Evolutionary conservation across 2,888 invertebrate genomes (phyloP).

Genomic region (Caenorhabditis angaria): DNA sequence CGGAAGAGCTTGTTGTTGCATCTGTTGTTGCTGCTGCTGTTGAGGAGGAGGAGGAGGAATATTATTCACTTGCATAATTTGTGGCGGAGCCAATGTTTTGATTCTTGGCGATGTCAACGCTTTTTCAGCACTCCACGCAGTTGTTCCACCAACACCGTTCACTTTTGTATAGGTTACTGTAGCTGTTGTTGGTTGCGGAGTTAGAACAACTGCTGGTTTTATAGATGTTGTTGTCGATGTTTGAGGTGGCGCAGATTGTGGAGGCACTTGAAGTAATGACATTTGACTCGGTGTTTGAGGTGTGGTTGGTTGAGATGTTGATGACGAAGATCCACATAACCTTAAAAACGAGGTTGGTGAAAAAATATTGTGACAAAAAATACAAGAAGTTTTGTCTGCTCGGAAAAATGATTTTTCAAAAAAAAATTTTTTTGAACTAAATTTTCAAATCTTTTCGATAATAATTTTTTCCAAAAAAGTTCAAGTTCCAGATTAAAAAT

Average conservation of each 20-base stretch:
- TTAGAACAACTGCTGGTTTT: neutral
- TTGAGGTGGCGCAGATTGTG: too few species aligned
- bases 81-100: too few species aligned
- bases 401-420: too few species aligned
- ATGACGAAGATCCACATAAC: neutral
- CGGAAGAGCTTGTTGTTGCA: too few species aligned
- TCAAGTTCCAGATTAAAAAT: neutral
- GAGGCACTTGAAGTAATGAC: too few species aligned
- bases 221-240: neutral
- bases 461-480: neutral
- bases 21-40: too few species aligned
- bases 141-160: slow-evolving; percentile 4
- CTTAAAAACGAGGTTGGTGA: neutral
- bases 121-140: slow-evolving; percentile 1
- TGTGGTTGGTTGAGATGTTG: slow-evolving; percentile 13
- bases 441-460: neutral
- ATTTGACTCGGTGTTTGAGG: neutral
- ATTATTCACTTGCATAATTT: too few species aligned
- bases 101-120: neutral
- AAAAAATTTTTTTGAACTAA: neutral
- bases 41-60: too few species aligned
- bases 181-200: slow-evolving; percentile 13
- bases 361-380: too few species aligned
- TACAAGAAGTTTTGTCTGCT: too few species aligned
- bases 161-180: slow-evolving; percentile 31